Percentiles rank a stretch among this genome's conserved stretches.
Evolutionary conservation across 2,113 vertebrate species (phyloP).

Genomic region (Ursus arctos): DNA sequence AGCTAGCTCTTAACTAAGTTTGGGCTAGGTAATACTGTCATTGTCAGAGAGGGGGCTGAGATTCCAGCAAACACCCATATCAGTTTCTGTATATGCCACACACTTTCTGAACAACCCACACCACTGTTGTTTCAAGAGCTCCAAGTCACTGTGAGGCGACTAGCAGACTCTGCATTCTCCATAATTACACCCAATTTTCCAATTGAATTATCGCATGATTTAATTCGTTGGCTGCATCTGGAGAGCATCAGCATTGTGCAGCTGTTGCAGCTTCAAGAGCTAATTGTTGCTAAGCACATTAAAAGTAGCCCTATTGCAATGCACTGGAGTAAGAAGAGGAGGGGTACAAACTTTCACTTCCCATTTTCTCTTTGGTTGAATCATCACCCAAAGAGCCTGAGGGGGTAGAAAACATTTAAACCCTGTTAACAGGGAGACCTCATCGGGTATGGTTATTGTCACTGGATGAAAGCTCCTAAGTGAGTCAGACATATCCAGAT

Average conservation of each 20-base stretch:
- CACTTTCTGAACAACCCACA: slow-evolving; percentile 75
- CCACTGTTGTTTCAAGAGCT: slow-evolving; percentile 86
- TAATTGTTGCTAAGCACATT: slow-evolving; percentile 90
- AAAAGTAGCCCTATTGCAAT: slow-evolving; percentile 86
- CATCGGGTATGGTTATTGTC: slow-evolving; percentile 75
- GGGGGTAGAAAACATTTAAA: slow-evolving; percentile 71
- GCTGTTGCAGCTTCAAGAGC: slow-evolving; percentile 90
- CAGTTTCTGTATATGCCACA: slow-evolving; percentile 77
- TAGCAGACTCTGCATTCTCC: slow-evolving; percentile 90
- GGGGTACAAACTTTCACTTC: slow-evolving; percentile 68
- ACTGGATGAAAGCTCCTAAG: slow-evolving; percentile 76
- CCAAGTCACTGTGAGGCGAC: slow-evolving; percentile 87
- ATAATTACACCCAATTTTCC: slow-evolving; percentile 93
- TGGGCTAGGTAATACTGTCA: background rate
- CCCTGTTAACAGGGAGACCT: slow-evolving; percentile 75
- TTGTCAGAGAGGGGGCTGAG: slow-evolving; percentile 63
- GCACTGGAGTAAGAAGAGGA: slow-evolving; percentile 84
- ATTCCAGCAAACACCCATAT: slow-evolving; percentile 82
- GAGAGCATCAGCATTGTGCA: slow-evolving; percentile 91
- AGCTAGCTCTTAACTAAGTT: background rate
- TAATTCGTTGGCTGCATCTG: slow-evolving; percentile 91
- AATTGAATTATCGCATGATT: slow-evolving; percentile 92
- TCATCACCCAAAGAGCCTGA: slow-evolving; percentile 69
- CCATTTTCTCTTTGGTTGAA: slow-evolving; percentile 70
- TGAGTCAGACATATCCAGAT: slow-evolving; percentile 80